Evolutionary conservation across 2,888 invertebrate genomes (phyloP).

Genomic region (Drosophila siamana): DNA sequence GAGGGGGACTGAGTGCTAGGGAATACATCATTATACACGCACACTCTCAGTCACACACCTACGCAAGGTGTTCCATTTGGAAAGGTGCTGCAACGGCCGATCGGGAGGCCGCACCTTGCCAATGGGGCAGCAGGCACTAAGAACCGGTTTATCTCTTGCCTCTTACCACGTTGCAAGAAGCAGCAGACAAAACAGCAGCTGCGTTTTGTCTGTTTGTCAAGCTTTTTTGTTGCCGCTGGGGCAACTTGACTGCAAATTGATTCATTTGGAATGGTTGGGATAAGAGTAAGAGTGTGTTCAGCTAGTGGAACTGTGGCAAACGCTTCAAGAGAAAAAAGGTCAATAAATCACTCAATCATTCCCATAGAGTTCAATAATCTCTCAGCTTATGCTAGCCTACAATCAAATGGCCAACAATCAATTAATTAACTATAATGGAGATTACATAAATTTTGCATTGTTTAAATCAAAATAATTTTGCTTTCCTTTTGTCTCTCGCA

Average conservation of each 20-base stretch:
- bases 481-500: background rate
- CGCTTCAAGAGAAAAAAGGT: conserved; percentile 26
- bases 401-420: conserved; percentile 26
- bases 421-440: conserved; percentile 22
- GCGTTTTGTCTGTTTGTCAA: conserved; percentile 35
- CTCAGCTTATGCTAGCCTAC: background rate
- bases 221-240: conserved; percentile 31
- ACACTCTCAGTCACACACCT: conserved; percentile 20
- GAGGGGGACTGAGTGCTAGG: no score
- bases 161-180: conserved; percentile 18
- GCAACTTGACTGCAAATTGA: conserved; percentile 46
- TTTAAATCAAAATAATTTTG: background rate
- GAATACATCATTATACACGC: conserved; percentile 24
- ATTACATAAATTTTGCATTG: background rate
- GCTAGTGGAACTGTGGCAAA: conserved; percentile 24
- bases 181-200: conserved; percentile 14
- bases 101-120: conserved; percentile 29
- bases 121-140: conserved; percentile 14
- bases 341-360: conserved; percentile 44
- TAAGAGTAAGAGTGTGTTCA: conserved; percentile 21
- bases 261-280: conserved; percentile 44
- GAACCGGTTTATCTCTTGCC: conserved; percentile 45
- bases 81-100: conserved; percentile 30
- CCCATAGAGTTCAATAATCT: conserved; percentile 34
- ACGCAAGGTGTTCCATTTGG: conserved; percentile 53